These are phyloP conservation scores for Peromyscus eremicus DNA, from an alignment of 2,797 vertebrate species.

Conservation along the genomic window DNA sequence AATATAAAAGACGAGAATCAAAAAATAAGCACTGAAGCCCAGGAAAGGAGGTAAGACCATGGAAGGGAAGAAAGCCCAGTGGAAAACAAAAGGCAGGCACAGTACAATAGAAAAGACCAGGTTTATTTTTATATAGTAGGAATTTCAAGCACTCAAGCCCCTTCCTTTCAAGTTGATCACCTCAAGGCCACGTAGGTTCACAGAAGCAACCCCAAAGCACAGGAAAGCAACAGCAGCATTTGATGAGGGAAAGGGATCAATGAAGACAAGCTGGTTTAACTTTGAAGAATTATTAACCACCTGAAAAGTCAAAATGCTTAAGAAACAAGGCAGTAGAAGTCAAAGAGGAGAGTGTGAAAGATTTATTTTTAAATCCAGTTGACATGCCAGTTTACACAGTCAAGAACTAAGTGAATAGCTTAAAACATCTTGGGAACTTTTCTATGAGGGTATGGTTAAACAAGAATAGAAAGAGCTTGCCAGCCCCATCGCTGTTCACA, in stretches of 20 bases:
- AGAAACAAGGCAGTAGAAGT: constrained; percentile 61
- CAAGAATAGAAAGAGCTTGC: constrained; percentile 63
- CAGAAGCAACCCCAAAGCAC: constrained; percentile 57
- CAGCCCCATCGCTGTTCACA: constrained; percentile 20
- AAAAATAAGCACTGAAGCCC: constrained; percentile 21
- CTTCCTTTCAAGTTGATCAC: constrained; percentile 75
- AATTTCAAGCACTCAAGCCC: constrained; percentile 64
- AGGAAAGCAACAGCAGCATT: constrained; percentile 49
- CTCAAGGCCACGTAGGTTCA: constrained; percentile 70
- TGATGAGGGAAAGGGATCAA: constrained; percentile 71
- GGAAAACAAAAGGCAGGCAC: constrained; percentile 51
- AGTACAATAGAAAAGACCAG: not conserved
- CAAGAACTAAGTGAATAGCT: constrained; percentile 80
- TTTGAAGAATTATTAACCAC: constrained; percentile 76
- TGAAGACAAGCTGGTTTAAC: constrained; percentile 71
- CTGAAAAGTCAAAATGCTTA: constrained; percentile 80
- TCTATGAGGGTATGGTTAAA: constrained; percentile 61
- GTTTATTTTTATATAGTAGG: constrained; percentile 63
- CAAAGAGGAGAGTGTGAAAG: constrained; percentile 71
- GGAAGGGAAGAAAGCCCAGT: constrained; percentile 36
- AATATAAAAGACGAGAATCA: not conserved
- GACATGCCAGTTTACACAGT: constrained; percentile 74
- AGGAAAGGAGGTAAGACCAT: constrained; percentile 42
- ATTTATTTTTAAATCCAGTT: constrained; percentile 76
- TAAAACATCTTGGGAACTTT: constrained; percentile 76